These are phyloP conservation scores for Hydractinia symbiolongicarpus DNA, from an alignment of 30 jellyfish, hydroid and myxozoan genomes.

Conservation along the genomic window DNA sequence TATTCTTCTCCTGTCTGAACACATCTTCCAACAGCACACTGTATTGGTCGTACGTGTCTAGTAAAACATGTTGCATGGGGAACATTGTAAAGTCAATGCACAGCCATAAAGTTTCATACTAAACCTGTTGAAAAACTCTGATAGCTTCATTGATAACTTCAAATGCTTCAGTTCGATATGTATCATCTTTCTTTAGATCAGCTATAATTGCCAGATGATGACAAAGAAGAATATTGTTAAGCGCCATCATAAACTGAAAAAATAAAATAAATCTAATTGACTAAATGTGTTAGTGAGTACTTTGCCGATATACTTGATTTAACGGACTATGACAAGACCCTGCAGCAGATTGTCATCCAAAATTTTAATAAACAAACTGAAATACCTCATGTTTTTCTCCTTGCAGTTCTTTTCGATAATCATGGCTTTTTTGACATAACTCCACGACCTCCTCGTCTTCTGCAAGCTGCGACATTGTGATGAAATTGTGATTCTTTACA, in stretches of 20 bases:
- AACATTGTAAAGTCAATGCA: too few relatives aligned
- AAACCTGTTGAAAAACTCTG: slow-evolving; percentile 62
- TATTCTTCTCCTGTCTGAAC: too few relatives aligned
- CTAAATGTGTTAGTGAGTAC: too few relatives aligned
- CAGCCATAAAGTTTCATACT: neutral
- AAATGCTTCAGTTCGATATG: slow-evolving; percentile 45
- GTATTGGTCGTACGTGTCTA: too few relatives aligned
- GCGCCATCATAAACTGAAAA: slow-evolving; percentile 65
- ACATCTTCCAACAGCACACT: too few relatives aligned
- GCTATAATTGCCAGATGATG: slow-evolving; percentile 73
- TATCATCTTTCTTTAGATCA: slow-evolving; percentile 40
- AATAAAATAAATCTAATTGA: too few relatives aligned
- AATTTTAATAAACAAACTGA: neutral
- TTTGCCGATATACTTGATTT: too few relatives aligned
- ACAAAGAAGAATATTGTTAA: slow-evolving; percentile 49
- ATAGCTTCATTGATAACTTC: slow-evolving; percentile 49
- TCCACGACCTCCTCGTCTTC: slow-evolving; percentile 87
- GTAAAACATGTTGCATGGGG: too few relatives aligned
- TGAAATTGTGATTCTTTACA: slow-evolving; percentile 82
- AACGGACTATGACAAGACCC: too few relatives aligned
- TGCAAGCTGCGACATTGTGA: slow-evolving; percentile 64
- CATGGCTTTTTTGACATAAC: slow-evolving; percentile 51
- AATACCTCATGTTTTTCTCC: slow-evolving; percentile 86
- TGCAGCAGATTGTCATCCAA: neutral
- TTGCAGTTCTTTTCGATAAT: slow-evolving; percentile 39